A percentile compares a stretch with the other conserved stretches of the same genome.
Conservation (phyloP, 2,113 vertebrate species). For the human (Homo sapiens) region DNA sequence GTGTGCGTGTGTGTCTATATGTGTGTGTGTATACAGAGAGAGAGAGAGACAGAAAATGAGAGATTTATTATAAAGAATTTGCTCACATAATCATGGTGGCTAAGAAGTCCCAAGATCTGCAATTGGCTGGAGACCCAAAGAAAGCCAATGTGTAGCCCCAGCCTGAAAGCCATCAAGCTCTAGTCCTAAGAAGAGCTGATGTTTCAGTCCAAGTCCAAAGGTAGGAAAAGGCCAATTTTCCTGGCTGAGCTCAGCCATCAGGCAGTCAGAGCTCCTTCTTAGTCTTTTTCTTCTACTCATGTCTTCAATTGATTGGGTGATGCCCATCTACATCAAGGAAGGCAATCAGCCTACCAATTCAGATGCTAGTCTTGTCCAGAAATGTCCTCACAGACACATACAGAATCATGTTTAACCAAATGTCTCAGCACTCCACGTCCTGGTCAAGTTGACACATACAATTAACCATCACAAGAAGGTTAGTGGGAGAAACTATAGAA, state of each 20-base stretch:
- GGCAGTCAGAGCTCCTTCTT: background rate
- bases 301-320: background rate
- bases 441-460: background rate
- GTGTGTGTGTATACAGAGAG: background rate
- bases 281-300: background rate
- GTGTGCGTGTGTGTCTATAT: too few species aligned
- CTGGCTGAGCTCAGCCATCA: background rate
- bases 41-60: background rate
- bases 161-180: background rate
- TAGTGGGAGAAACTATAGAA: background rate
- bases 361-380: background rate
- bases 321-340: background rate
- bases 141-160: background rate
- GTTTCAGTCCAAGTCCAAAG: background rate
- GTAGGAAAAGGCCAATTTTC: background rate
- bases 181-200: background rate
- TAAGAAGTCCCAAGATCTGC: background rate
- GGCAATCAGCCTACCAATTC: background rate
- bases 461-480: background rate
- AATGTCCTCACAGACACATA: background rate
- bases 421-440: background rate
- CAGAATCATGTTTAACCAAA: background rate
- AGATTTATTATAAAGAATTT: background rate
- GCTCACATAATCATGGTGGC: background rate
- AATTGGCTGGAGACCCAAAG: background rate